These are phyloP conservation scores for Polymixis flavicincta DNA, from an alignment of 2,888 invertebrate genomes.

Conservation along the genomic window DNA sequence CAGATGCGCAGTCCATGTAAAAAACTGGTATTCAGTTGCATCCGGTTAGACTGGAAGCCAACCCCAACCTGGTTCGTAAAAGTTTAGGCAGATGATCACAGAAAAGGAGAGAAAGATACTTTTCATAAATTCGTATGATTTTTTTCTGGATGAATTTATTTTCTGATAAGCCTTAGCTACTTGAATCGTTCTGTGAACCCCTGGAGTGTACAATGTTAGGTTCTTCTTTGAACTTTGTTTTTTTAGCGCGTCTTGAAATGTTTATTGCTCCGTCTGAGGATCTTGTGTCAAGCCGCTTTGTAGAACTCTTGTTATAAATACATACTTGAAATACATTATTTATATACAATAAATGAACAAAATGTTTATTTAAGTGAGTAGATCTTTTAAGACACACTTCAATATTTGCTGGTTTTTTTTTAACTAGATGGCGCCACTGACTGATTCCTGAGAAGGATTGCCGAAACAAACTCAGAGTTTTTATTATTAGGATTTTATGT, in stretches of 20 bases:
- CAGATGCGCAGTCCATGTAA: no score
- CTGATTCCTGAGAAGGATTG: no score
- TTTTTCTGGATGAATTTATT: not conserved
- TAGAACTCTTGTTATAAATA: not conserved
- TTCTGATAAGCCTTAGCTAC: not conserved
- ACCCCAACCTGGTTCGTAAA: no score
- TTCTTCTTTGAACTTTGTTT: not conserved
- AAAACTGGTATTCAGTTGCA: no score
- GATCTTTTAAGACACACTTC: no score
- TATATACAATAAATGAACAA: not conserved
- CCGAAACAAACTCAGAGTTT: no score
- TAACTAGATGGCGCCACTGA: no score
- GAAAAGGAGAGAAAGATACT: not conserved
- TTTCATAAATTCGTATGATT: not conserved
- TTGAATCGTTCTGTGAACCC: not conserved
- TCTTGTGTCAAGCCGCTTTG: not conserved
- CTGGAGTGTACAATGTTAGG: not conserved
- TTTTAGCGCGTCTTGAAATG: not conserved
- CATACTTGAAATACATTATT: not conserved
- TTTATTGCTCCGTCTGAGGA: not conserved
- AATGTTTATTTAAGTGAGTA: no score
- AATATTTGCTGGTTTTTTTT: no score
- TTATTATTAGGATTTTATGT: no score
- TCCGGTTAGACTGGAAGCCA: no score
- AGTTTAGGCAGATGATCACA: not conserved